phyloP scores from a whole-genome alignment of 53 echinoderm and acorn worm species.

The Patiria pectinifera region DNA sequence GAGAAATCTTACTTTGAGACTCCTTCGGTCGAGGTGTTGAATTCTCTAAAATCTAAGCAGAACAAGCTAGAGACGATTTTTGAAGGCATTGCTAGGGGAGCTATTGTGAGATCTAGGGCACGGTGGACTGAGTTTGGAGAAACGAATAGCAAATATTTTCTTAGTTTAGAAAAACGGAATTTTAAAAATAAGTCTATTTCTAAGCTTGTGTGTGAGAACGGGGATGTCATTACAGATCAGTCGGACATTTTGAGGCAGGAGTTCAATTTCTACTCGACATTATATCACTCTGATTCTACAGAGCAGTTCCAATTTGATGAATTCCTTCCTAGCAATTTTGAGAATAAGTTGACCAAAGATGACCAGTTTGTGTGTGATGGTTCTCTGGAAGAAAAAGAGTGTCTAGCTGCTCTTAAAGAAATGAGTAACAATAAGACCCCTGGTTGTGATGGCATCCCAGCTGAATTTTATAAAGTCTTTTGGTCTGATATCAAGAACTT shows the following conservation, averaged over 20 bases:
- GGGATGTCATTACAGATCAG: constrained; percentile 33
- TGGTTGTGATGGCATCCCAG: constrained; percentile 67
- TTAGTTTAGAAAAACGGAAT: constrained; percentile 67
- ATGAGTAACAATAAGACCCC: constrained; percentile 74
- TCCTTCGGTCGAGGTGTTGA: background rate
- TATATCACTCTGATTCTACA: background rate
- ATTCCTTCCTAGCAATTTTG: background rate
- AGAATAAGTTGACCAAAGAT: constrained; percentile 37
- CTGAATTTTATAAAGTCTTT: constrained; percentile 70
- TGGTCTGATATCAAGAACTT: constrained; percentile 57
- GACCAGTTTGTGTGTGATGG: constrained; percentile 31
- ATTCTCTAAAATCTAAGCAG: constrained; percentile 4
- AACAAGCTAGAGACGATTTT: constrained; percentile 14
- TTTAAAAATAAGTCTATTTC: constrained; percentile 50
- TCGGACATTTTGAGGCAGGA: constrained; percentile 52
- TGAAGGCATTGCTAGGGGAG: constrained; percentile 48
- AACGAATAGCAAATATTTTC: constrained; percentile 50
- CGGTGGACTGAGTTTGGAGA: constrained; percentile 56
- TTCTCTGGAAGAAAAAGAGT: constrained; percentile 55
- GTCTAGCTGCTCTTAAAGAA: constrained; percentile 50
- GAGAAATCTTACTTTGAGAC: constrained; percentile 33
- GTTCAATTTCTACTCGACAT: constrained; percentile 12
- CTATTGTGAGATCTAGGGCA: constrained; percentile 44
- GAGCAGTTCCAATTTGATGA: constrained; percentile 3
- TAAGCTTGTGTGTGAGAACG: constrained; percentile 56